phyloP scores from a whole-genome alignment of 1,140 invertebrate species.

The Atta colombica region DNA sequence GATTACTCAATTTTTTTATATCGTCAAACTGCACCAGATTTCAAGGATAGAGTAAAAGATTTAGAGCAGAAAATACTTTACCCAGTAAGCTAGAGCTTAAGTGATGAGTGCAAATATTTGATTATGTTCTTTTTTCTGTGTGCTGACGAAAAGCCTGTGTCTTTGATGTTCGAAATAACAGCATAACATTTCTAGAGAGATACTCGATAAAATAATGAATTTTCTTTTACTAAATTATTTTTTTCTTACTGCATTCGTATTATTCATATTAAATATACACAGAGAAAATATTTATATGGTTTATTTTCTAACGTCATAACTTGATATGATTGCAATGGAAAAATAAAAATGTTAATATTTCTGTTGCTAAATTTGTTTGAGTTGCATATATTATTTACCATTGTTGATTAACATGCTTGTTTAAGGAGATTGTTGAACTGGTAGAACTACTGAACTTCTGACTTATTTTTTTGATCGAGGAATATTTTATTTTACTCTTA shows the following conservation, averaged over 20 bases:
- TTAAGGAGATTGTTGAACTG: conserved; percentile 10
- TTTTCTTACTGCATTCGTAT: neutral
- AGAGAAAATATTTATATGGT: neutral
- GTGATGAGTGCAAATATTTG: conserved; percentile 35
- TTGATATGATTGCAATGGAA: neutral
- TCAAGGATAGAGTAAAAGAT: conserved; percentile 92
- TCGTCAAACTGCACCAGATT: conserved; percentile 91
- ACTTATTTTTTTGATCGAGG: neutral
- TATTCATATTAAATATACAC: neutral
- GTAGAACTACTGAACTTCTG: neutral
- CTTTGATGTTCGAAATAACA: conserved; percentile 27
- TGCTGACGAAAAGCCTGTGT: neutral
- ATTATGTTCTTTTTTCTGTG: conserved; percentile 24
- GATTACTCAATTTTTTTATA: conserved; percentile 92
- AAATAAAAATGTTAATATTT: neutral
- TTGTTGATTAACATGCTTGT: conserved; percentile 37
- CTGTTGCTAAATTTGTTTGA: conserved; percentile 27
- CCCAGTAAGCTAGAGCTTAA: conserved; percentile 88
- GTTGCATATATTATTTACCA: neutral
- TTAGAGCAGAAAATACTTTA: conserved; percentile 92
- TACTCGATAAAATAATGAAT: conserved; percentile 1
- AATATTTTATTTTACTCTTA: neutral
- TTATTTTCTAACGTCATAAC: neutral
- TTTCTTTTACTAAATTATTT: neutral
- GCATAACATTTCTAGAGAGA: conserved; percentile 42